Evolutionary conservation across 2,888 invertebrate genomes (phyloP), one percentile per base, ranked within the genome.

Genomic region (Zelleria hepariella): DNA sequence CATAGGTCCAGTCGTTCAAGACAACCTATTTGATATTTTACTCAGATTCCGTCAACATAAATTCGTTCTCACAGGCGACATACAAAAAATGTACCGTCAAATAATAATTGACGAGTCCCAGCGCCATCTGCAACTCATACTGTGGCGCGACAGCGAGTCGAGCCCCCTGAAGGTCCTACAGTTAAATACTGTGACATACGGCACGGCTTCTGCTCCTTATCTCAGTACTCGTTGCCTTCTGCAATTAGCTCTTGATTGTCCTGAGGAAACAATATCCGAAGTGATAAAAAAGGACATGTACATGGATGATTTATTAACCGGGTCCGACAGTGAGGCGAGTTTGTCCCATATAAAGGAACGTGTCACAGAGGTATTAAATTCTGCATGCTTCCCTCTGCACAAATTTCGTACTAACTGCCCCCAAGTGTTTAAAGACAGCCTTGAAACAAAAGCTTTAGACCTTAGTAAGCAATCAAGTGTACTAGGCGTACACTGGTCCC

Each of bases 361-460:
- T 21, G 52, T 60, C 4, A 61, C 73, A 4, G 68, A 68, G 56
- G 72, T 70, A 1, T 65, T 77, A 5, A 77, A 72, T 1, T 77
- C 78, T 54, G 74, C 77, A 0, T 69, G 68, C 1, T 64, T 68
- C 7, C 53, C 53, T 7, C 21, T 54, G 10, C 53, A 54, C 18
- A 54, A 54, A 26, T 54, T 54, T 24, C 8, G 26, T 5, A 54
- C 53, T 3, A 54, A 54, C n/a, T 54, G 24, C n/a, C 26, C 25
- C 5, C 2, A 54, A 25, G 2, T 54, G 1, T 54, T 25, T 54
- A 4, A 1, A 25, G 15, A 54, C 5, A 4, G 2, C 2, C 21
- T 24, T 24, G 24, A 24, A 7, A 24, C 24, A 25, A 2, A 18
- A 25, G 2, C 25, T 54, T n/a, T 8, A n/a, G 10, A 25, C 24